These are phyloP conservation scores for Buceros bicornis DNA, from an alignment of 2,797 vertebrate genomes.

Conservation along the genomic window DNA sequence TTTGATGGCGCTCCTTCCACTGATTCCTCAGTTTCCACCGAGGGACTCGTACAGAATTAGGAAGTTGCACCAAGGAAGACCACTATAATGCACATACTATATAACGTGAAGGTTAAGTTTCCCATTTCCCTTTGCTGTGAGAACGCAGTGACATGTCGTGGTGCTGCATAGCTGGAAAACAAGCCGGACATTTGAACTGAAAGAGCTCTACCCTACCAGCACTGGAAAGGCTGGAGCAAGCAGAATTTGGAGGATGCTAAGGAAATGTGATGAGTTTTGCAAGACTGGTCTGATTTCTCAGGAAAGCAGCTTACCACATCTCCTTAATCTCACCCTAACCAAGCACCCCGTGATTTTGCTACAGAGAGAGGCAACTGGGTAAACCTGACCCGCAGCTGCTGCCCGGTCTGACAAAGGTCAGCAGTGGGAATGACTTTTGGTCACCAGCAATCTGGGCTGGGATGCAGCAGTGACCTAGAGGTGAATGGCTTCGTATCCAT, in stretches of 20 bases:
- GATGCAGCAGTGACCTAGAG: background rate
- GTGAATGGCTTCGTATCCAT: background rate
- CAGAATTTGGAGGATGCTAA: background rate
- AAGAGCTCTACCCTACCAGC: background rate
- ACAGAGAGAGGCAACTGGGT: background rate
- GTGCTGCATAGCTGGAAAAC: background rate
- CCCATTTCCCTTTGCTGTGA: background rate
- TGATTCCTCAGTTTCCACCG: background rate
- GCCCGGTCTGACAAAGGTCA: background rate
- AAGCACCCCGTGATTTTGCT: background rate
- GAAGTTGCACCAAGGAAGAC: background rate
- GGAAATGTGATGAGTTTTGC: background rate
- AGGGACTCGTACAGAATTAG: background rate
- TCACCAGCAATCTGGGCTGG: background rate
- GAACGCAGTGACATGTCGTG: background rate
- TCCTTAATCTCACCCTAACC: background rate
- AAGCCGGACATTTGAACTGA: background rate
- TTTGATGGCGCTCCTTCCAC: background rate
- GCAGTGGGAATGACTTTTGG: background rate
- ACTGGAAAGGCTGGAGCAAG: background rate
- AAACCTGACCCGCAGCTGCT: background rate
- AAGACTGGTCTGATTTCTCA: background rate
- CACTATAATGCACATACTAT: accelerated
- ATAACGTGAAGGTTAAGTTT: background rate
- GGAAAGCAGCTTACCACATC: background rate